phyloP scores from a whole-genome alignment of 2,888 invertebrate species.

The Pogonocherus hispidulus region DNA sequence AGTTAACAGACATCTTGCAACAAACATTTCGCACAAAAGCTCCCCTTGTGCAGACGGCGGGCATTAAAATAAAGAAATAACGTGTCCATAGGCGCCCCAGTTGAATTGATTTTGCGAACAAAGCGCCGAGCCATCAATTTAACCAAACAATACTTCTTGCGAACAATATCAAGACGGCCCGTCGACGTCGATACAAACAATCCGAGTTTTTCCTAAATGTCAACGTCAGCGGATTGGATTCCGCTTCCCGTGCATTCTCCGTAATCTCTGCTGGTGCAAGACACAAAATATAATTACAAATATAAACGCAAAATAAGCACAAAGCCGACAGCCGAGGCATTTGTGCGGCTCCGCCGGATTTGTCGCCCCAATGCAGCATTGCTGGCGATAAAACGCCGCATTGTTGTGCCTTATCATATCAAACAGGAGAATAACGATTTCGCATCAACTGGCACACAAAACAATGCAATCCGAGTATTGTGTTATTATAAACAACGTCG shows the following conservation, averaged over 20 bases:
- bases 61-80: neutral
- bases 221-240: constrained; percentile 5
- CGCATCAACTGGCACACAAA: constrained; percentile 16
- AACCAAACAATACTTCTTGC: constrained; percentile 6
- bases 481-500: constrained; percentile 32
- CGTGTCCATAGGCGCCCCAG: neutral
- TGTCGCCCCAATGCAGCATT: constrained; percentile 19
- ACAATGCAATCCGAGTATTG: constrained; percentile 23
- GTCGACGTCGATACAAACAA: constrained; percentile 4
- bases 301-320: constrained; percentile 27
- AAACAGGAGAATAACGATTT: constrained; percentile 27
- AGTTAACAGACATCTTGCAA: too few species aligned
- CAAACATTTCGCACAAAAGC: neutral
- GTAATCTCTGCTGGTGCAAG: neutral
- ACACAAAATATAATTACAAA: neutral
- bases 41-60: neutral
- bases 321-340: neutral
- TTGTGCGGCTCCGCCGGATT: constrained; percentile 14
- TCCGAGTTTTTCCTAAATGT: neutral
- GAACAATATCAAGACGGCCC: constrained; percentile 13
- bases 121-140: neutral
- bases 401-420: constrained; percentile 21
- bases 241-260: neutral
- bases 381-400: constrained; percentile 20
- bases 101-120: neutral